Base-by-base conservation (phyloP, 2,888 invertebrate genomes). In the Pachycephus smyrnensis region DNA sequence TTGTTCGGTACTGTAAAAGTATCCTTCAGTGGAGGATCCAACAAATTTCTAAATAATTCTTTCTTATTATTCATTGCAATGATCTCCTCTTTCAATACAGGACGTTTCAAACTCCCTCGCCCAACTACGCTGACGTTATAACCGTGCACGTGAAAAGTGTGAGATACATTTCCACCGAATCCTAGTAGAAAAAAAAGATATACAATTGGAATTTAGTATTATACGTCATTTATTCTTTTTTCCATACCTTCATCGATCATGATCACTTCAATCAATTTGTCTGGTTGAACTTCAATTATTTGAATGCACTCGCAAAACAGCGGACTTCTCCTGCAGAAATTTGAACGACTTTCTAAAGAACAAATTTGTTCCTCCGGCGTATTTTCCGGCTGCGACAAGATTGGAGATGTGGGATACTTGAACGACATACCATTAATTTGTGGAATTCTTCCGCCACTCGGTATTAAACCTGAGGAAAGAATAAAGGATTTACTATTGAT, bases 81-180 rank as follows among this genome's bases (percentile, higher is more conserved):
- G 78, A 93, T 92, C 40, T 92, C 89, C 69, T 92, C 85, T 80
- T 89, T 92, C 0, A 92, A 90, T 40, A 93, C 85, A 2, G 93
- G 91, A 23, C 84, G 88, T 3, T 89, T 86, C 35, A 92, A 90
- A 78, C 77, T 84, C 4, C 80, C 84, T 32, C 82, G 76, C 71
- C 84, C 87, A 30, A 88, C n/a, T 30, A 89, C 76, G 31, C 80
- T 84, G 0, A 83, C 87, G 36, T 82, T 80, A 74, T 89, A 89
- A 0, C 95, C 95, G 82, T 95, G 95, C 84, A 94, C 89, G 83
- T 95, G 94, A 85, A 95, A 94, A 0, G 94, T 94, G 83, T 94
- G 94, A 0, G 94, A 92, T 75, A 91, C 92, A 79, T 93, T 93
- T 82, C 92, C 92, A 77, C 92, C 92, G 71, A 90, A 92, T 83